Percentiles rank a stretch among this genome's conserved stretches.
Evolutionary conservation across 2,888 invertebrate genomes (phyloP).

Genomic region (Acleris laterana): DNA sequence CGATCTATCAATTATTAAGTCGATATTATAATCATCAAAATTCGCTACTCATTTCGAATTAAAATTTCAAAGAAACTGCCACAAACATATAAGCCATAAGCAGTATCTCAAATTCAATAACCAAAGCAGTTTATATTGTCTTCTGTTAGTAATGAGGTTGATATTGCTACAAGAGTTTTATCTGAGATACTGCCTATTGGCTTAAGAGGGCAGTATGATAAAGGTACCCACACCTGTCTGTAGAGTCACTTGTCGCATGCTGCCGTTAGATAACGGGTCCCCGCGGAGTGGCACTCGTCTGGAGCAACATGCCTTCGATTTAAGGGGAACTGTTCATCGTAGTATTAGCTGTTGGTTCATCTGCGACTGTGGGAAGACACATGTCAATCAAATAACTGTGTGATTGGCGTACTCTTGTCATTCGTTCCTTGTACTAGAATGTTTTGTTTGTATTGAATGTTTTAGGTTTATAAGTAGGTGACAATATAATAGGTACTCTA

Average conservation of each 20-base stretch:
- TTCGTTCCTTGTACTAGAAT: background rate
- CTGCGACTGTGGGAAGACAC: constrained; percentile 14
- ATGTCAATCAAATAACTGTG: background rate
- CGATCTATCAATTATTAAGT: too few species aligned
- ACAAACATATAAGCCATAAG: background rate
- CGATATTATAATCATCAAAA: too few species aligned
- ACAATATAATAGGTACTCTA: too few species aligned
- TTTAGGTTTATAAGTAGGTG: too few species aligned
- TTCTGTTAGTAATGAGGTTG: too few species aligned
- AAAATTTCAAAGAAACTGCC: background rate
- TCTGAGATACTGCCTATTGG: background rate
- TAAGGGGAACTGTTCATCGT: constrained; percentile 15
- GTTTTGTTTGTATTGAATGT: too few species aligned
- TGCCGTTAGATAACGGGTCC: constrained; percentile 48
- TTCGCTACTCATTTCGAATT: background rate
- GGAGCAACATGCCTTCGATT: constrained; percentile 15
- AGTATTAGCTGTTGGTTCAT: too few species aligned
- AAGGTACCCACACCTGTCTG: constrained; percentile 9
- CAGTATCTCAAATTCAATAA: too few species aligned
- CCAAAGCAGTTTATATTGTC: too few species aligned
- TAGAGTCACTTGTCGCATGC: constrained; percentile 37
- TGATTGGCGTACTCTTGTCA: background rate
- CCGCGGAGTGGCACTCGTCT: constrained; percentile 21
- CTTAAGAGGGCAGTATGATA: background rate
- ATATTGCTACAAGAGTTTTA: background rate